These are phyloP conservation scores for Takifugu flavidus DNA, from an alignment of 2,113 vertebrate species.

Conservation along the genomic window DNA sequence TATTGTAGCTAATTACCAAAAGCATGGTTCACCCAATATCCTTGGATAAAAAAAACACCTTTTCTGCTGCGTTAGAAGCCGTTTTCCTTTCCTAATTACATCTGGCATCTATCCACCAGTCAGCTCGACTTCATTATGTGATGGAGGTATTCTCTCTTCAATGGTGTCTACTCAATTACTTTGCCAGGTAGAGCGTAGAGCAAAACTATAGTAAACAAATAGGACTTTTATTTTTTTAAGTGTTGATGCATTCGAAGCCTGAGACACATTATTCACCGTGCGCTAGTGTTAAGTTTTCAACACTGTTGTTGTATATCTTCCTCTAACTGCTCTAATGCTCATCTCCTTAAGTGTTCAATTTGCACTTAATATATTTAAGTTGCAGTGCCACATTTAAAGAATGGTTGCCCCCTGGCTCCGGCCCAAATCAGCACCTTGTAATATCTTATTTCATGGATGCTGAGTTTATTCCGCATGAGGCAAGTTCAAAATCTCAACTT, in stretches of 20 bases:
- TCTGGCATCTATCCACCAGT: conserved; percentile 68
- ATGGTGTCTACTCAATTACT: conserved; percentile 69
- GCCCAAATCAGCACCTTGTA: conserved; percentile 10
- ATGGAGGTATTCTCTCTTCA: conserved; percentile 67
- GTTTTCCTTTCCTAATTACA: conserved; percentile 67
- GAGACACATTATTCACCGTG: conserved; percentile 35
- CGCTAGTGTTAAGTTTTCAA: conserved; percentile 22
- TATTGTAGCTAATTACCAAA: conserved; percentile 58
- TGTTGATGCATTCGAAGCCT: conserved; percentile 44
- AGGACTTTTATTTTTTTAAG: conserved; percentile 47
- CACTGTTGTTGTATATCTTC: conserved; percentile 34
- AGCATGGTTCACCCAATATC: conserved; percentile 49
- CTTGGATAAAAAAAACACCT: conserved; percentile 55
- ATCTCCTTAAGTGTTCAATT: conserved; percentile 31
- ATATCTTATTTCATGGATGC: conserved; percentile 9
- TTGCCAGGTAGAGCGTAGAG: conserved; percentile 53
- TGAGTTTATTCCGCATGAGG: conserved; percentile 15
- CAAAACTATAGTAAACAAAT: conserved; percentile 59
- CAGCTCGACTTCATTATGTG: conserved; percentile 70
- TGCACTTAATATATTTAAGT: conserved; percentile 27
- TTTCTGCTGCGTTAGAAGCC: conserved; percentile 55
- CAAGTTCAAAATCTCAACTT: conserved; percentile 17
- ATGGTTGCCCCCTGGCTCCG: conserved; percentile 1
- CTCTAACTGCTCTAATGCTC: conserved; percentile 27
- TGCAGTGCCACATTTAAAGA: conserved; percentile 2